Conservation (phyloP, 1,140 invertebrate genomes). For the Musca domestica region DNA sequence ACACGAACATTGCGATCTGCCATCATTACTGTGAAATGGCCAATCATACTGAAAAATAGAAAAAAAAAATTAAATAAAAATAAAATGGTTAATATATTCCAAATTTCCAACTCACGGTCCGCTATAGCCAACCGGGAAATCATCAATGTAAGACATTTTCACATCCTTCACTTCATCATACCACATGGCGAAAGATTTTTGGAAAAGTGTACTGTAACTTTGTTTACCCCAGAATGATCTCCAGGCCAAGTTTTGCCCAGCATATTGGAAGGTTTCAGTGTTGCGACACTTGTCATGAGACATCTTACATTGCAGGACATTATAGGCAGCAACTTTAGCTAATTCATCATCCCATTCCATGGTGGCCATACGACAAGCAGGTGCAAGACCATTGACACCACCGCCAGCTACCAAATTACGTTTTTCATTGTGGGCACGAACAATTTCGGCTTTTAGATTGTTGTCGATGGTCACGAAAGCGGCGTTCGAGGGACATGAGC, state of each 20-base stretch:
- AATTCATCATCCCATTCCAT: constrained; percentile 28
- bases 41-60: constrained; percentile 34
- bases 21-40: constrained; percentile 44
- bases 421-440: constrained; percentile 15
- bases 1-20: constrained; percentile 40
- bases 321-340: constrained; percentile 14
- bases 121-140: neutral
- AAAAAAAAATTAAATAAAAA: neutral
- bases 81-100: neutral
- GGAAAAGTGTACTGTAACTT: neutral
- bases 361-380: constrained; percentile 21
- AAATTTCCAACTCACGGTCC: neutral
- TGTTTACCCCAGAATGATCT: neutral
- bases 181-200: no score
- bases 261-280: neutral
- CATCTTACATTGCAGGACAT: constrained; percentile 22
- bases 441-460: neutral
- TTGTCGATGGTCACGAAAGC: constrained; percentile 26
- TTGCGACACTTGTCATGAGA: no score
- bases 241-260: neutral
- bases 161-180: neutral
- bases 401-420: constrained; percentile 23
- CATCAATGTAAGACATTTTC: neutral
- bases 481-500: constrained; percentile 31
- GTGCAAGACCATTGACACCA: neutral